These are phyloP conservation scores for Pogonus chalceus DNA, from an alignment of 1,140 invertebrate species.

Conservation along the genomic window DNA sequence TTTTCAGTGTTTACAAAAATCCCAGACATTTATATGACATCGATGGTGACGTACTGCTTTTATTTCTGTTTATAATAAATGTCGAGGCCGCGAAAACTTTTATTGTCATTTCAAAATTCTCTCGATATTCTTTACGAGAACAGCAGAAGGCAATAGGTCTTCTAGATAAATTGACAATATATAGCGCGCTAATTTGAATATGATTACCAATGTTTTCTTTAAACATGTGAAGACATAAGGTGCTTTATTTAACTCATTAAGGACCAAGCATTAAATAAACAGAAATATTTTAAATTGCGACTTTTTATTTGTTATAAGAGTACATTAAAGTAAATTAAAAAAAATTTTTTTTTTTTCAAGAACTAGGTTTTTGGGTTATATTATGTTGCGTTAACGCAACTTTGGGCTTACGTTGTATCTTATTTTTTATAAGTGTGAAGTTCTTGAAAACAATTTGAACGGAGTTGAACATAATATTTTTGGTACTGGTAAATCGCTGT, in stretches of 20 bases:
- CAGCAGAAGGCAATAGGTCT: no score
- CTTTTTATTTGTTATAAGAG: neutral
- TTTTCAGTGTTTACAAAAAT: no score
- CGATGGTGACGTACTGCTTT: no score
- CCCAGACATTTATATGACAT: no score
- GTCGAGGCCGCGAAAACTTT: no score
- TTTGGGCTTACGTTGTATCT: neutral
- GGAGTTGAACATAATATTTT: conserved; percentile 9
- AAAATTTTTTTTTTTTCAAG: neutral
- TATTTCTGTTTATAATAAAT: no score
- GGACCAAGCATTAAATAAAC: neutral
- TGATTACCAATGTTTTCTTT: no score
- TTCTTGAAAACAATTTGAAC: conserved; percentile 12
- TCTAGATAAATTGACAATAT: no score
- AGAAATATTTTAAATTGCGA: neutral
- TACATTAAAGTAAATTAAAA: neutral
- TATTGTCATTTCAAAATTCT: no score
- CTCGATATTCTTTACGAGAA: no score
- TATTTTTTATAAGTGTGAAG: conserved; percentile 7
- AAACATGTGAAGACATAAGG: no score
- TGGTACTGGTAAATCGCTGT: conserved; percentile 10
- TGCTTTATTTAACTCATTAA: neutral
- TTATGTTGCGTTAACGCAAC: neutral
- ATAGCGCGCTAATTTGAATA: no score
- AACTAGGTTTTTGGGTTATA: neutral